Evolutionary conservation across 2,888 invertebrate genomes (phyloP), one percentile per base, ranked within the genome.

Genomic region (Ennomos erosarius): DNA sequence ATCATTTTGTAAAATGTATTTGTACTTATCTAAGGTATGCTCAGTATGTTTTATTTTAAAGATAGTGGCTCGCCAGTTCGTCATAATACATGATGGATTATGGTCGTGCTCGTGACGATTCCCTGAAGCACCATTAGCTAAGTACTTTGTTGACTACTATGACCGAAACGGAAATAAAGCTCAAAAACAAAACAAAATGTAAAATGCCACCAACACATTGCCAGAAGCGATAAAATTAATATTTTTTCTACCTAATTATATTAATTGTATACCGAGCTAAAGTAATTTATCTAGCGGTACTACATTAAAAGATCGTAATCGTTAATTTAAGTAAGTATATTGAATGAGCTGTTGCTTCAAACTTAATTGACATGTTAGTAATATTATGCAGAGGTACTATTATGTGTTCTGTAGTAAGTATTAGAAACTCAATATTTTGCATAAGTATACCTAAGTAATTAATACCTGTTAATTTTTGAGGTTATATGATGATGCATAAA

Each of bases 81-180:
- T 33, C 48, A 53, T n/a, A n/a, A n/a, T n/a, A 11, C 53, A 26
- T 63, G 60, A 65, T 62, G 36, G 45, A 64, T 62, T 43, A 53
- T 55, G 44, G 53, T 64, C 49, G 59, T 55, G 44, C 51, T 64
- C 49, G 59, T 59, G 60, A 45, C 44, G 51, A 51, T 55, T 61
- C 40, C 55, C 39, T 61, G 57, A 61, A 55, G 39, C 47, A 55
- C 55, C 57, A 58, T 57, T 64, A 51, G 49, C 39, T 37, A 45
- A n/a, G n/a, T n/a, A n/a, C n/a, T n/a, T n/a, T 42, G 43, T 58
- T 51, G n/a, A n/a, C n/a, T n/a, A n/a, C 58, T 52, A 48, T 55
- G 55, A 49, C 44, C 16, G 5, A 39, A 47, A 33, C 36, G 33
- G 9, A 9, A 42, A 36, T n/a, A 37, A 34, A 37, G 34, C 13